These are phyloP conservation scores for Parapsyche elsis DNA, from an alignment of 1,140 invertebrate species.

Conservation along the genomic window DNA sequence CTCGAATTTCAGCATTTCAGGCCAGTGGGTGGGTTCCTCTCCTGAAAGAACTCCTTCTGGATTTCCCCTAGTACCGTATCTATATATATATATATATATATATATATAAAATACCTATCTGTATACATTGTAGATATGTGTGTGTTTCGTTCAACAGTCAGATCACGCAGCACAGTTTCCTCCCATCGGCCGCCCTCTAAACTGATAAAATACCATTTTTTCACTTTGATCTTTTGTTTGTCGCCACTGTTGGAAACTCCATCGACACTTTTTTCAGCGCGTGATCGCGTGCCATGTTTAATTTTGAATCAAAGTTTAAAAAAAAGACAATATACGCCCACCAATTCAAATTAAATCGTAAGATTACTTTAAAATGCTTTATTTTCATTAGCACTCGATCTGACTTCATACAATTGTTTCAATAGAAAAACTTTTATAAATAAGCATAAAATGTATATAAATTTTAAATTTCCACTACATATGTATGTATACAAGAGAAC, in stretches of 20 bases:
- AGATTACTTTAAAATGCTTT: no score
- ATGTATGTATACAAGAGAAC: no score
- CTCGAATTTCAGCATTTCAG: conserved; percentile 21
- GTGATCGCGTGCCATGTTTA: background rate
- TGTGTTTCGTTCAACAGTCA: background rate
- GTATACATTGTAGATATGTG: background rate
- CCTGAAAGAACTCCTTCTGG: background rate
- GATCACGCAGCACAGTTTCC: conserved; percentile 28
- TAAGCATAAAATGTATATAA: no score
- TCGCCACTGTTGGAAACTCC: background rate
- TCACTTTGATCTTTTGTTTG: conserved; percentile 28
- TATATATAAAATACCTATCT: no score
- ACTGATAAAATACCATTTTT: conserved; percentile 22
- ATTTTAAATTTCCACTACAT: no score
- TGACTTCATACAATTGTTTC: no score
- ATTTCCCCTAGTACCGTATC: background rate
- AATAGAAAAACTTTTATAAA: no score
- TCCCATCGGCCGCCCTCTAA: conserved; percentile 19
- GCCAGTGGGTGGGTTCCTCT: background rate
- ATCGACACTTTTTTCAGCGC: background rate
- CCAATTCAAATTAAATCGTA: no score
- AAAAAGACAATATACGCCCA: no score
- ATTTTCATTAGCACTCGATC: no score
- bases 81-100: no score
- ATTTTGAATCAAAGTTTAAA: background rate